Evolutionary conservation across 2,888 invertebrate genomes (phyloP).

Genomic region (Alviniconcha strummeri): DNA sequence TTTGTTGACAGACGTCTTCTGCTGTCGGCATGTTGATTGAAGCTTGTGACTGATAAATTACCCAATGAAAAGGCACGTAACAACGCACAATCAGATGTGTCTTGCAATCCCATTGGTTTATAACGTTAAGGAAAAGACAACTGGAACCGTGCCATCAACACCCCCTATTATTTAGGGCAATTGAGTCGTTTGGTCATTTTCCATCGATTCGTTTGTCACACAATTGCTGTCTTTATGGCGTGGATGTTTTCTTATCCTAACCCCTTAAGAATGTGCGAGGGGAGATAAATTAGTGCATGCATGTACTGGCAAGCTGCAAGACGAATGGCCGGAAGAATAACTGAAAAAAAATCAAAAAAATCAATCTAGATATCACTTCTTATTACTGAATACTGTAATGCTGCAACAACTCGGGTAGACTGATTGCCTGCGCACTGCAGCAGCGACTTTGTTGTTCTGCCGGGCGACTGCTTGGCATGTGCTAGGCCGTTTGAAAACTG

Average conservation of each 20-base stretch:
- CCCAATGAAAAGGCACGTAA: slow-evolving; percentile 17
- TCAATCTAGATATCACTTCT: no score
- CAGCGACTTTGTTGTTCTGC: no score
- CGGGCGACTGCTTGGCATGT: no score
- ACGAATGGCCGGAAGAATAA: no score
- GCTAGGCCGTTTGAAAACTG: no score
- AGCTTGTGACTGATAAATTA: slow-evolving; percentile 24
- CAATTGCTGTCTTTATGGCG: neutral
- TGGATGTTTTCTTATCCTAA: neutral
- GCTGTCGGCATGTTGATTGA: slow-evolving; percentile 31
- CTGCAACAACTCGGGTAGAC: no score
- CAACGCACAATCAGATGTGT: neutral
- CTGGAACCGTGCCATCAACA: neutral
- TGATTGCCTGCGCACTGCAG: no score
- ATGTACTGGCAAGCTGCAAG: no score
- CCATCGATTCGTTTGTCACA: neutral
- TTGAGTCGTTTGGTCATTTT: neutral
- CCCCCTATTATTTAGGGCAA: no score
- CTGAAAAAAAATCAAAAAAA: no score
- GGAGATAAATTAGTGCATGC: neutral
- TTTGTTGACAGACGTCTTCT: slow-evolving; percentile 32
- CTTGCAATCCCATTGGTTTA: slow-evolving; percentile 10
- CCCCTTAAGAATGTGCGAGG: neutral
- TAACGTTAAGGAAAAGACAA: neutral
- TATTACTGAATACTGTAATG: no score